Percentiles rank a stretch among this genome's conserved stretches.
These are phyloP conservation scores for Morpho deidamia DNA, from an alignment of 2,888 invertebrate genomes.

Conservation along the genomic window DNA sequence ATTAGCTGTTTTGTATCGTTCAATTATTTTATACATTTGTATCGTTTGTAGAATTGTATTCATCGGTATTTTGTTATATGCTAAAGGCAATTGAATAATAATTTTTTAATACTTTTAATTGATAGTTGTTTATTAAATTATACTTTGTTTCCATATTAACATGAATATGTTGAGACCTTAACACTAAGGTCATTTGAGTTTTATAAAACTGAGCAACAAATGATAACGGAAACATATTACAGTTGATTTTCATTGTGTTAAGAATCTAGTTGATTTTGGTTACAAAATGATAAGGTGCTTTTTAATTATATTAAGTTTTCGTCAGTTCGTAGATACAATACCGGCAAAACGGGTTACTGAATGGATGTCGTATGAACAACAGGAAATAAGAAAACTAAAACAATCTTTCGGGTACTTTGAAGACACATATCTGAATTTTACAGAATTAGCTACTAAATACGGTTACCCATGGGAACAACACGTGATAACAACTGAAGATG, in stretches of 20 bases:
- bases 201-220: constrained; percentile 58
- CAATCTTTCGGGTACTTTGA: constrained; percentile 49
- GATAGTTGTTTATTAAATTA: constrained; percentile 6
- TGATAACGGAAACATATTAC: constrained; percentile 46
- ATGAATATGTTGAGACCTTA: constrained; percentile 41
- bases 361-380: constrained; percentile 42
- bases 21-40: too few relatives aligned
- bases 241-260: constrained; percentile 40
- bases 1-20: too few relatives aligned
- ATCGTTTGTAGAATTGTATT: too few relatives aligned
- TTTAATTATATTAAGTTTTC: constrained; percentile 6
- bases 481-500: constrained; percentile 37
- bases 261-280: constrained; percentile 24
- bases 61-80: too few relatives aligned
- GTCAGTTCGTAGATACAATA: not conserved
- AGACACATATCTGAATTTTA: constrained; percentile 48
- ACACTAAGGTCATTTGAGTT: constrained; percentile 53
- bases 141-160: constrained; percentile 21
- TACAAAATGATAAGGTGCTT: constrained; percentile 15
- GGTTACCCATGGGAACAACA: constrained; percentile 31
- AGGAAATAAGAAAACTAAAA: constrained; percentile 46
- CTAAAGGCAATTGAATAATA: not conserved
- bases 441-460: constrained; percentile 33
- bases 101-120: not conserved
- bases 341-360: constrained; percentile 22